Evolutionary conservation across 1,140 invertebrate genomes (phyloP), one percentile per base, ranked within the genome.

Genomic region (Philopotamus ludificatus): DNA sequence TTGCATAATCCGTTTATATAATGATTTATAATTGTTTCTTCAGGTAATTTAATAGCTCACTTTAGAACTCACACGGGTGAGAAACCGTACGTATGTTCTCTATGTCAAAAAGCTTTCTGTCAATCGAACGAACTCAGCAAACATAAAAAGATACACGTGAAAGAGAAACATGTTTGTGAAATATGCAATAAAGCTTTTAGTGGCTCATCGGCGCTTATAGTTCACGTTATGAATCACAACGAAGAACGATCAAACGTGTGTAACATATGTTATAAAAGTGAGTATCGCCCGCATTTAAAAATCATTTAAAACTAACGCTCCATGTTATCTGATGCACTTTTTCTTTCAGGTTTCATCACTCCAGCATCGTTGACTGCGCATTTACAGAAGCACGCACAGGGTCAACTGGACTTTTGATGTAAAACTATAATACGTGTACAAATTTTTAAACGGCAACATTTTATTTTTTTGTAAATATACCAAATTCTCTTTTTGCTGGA

Each of bases 1-100:
- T 12, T 7, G 4, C 12, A 34, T 34, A n/a, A n/a, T n/a, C n/a
- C n/a, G n/a, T 34, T 34, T 34, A 7, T 34, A 34, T 34, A 34
- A 12, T 7, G 12, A 34, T 12, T 34, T 12, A 12, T 53, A 25
- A 8, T 21, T 47, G 20, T 47, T 60, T 28, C 65, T 65, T 70
- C 70, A 65, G 65, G 69, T 49, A 85, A 84, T 72, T 73, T 87
- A 23, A 78, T 75, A 15, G 78, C 78, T 8, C 80, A 84, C 58
- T 67, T 78, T 26, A 75, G 79, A 28, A 82, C 81, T 0, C 86
- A 87, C 66, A 83, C 81, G 0, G 78, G 78, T 1, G 84, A 86
- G 66, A 86, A 87, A 65, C 84, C 85, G 0, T 87, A 84, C 69
- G 63, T 81, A 0, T 85, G 83, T 70, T 75, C 75, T 1, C 72